Evolutionary conservation across 2,888 invertebrate genomes (phyloP).

Genomic region (Dexiosoma caninum): DNA sequence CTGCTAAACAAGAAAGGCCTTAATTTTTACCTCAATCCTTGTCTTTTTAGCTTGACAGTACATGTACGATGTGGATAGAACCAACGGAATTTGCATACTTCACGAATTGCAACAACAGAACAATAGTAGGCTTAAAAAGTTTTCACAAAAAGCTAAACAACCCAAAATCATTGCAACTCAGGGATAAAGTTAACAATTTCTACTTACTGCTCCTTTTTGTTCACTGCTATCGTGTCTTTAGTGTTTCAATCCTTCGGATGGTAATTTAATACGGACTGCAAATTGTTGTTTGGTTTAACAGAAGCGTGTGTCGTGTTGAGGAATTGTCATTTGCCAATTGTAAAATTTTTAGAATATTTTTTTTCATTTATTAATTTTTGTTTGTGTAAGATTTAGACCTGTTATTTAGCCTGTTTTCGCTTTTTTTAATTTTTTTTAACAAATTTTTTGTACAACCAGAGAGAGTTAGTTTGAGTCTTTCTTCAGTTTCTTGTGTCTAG

Average conservation of each 20-base stretch:
- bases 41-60: no score
- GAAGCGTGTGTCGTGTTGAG: background rate
- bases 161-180: conserved; percentile 33
- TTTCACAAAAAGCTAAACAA: background rate
- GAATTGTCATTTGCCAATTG: background rate
- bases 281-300: conserved; percentile 3
- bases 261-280: background rate
- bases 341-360: no score
- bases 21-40: no score
- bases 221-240: background rate
- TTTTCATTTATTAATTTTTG: no score
- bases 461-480: no score
- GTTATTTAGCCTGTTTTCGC: no score
- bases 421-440: no score
- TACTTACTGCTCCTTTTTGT: background rate
- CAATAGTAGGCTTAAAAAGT: conserved; percentile 5
- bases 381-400: no score
- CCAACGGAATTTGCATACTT: conserved; percentile 25
- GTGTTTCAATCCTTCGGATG: background rate
- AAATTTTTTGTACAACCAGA: no score
- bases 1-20: no score
- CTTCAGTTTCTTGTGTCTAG: no score
- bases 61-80: background rate
- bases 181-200: conserved; percentile 48
- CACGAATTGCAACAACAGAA: conserved; percentile 11